A percentile compares a stretch with the other conserved stretches of the same genome.
Evolutionary conservation across 2,888 invertebrate species (phyloP).

Genomic region (Achlya flavicornis): DNA sequence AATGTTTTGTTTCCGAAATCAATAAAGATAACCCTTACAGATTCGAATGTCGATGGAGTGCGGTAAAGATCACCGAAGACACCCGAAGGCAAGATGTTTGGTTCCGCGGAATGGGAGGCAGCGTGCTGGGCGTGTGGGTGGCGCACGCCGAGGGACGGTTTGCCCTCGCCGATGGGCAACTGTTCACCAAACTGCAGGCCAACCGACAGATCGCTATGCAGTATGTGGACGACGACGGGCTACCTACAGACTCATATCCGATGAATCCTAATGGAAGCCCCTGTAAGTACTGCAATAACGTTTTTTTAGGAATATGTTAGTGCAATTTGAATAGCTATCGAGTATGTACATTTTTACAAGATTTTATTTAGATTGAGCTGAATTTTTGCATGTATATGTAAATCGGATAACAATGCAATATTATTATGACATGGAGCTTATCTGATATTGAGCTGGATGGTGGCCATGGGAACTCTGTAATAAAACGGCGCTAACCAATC

Average conservation of each 20-base stretch:
- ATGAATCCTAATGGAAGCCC: constrained; percentile 97
- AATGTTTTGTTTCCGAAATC: too few species aligned
- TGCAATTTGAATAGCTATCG: too few species aligned
- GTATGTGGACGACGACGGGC: constrained; percentile 92
- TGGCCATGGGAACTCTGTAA: too few species aligned
- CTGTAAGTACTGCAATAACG: constrained; percentile 67
- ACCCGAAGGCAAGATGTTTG: constrained; percentile 88
- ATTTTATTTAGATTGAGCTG: too few species aligned
- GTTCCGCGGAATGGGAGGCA: constrained; percentile 94
- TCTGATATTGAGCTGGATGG: too few species aligned
- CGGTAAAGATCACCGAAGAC: constrained; percentile 87
- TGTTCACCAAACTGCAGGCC: constrained; percentile 76
- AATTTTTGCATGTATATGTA: too few species aligned
- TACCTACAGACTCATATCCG: constrained; percentile 92
- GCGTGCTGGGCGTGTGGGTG: constrained; percentile 97
- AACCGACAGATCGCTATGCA: constrained; percentile 89
- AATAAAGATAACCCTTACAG: constrained; percentile 35
- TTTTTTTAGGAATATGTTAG: too few species aligned
- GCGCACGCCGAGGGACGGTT: constrained; percentile 98
- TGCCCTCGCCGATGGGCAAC: constrained; percentile 77
- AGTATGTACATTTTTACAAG: too few species aligned
- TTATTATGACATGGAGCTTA: too few species aligned
- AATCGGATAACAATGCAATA: too few species aligned
- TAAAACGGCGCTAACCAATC: too few species aligned
- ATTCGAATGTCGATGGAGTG: constrained; percentile 89